Conservation (phyloP, 1,140 invertebrate species). For the Cepaea nemoralis region DNA sequence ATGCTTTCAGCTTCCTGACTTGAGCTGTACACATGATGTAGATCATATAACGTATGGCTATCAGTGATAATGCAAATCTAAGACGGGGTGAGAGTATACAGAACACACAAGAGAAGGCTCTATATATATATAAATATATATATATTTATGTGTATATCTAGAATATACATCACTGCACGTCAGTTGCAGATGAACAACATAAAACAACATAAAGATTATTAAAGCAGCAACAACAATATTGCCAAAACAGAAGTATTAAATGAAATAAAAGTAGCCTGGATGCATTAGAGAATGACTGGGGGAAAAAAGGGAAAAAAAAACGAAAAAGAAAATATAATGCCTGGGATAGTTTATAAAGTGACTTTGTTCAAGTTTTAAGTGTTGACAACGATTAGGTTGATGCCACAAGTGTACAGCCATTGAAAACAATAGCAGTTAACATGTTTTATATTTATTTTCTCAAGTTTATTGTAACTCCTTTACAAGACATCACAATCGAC, state of each 20-base stretch:
- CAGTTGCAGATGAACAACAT: background rate
- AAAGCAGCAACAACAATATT: background rate
- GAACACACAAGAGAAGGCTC: background rate
- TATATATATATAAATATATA: too few relatives aligned
- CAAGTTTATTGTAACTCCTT: too few relatives aligned
- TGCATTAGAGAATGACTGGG: too few relatives aligned
- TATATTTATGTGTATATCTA: background rate
- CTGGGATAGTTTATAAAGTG: too few relatives aligned
- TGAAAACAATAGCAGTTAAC: background rate
- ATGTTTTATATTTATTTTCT: too few relatives aligned
- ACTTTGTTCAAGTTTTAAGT: background rate
- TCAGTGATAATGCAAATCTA: background rate
- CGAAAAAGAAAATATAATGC: too few relatives aligned
- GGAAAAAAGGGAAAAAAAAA: too few relatives aligned
- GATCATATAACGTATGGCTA: background rate
- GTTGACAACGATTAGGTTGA: background rate
- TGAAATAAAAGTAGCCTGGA: background rate
- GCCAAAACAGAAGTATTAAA: background rate
- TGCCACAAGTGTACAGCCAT: background rate
- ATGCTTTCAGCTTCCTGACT: background rate
- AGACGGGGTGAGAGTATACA: background rate
- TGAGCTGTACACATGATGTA: background rate
- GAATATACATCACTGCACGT: background rate
- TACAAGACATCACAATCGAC: too few relatives aligned
- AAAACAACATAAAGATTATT: background rate